Conservation (phyloP, 2,113 vertebrate species). For the Ictalurus punctatus region DNA sequence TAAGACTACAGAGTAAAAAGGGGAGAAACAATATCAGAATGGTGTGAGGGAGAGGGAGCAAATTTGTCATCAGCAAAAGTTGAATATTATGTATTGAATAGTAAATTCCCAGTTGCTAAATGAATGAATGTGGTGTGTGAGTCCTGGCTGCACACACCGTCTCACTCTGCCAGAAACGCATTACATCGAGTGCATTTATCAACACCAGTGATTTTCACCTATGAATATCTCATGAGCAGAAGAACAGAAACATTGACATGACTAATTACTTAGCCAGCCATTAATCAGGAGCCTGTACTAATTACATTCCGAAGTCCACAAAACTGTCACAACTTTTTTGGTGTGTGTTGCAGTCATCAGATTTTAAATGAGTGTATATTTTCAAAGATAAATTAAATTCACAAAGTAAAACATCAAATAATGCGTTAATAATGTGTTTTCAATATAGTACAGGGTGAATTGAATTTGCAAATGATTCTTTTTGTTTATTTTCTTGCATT, state of each 20-base stretch:
- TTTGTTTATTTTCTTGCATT: no score
- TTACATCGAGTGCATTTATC: neutral
- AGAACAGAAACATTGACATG: neutral
- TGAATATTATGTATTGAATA: neutral
- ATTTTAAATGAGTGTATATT: no score
- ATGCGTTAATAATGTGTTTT: no score
- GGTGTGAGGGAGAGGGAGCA: neutral
- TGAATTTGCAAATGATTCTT: no score
- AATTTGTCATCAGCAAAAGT: neutral
- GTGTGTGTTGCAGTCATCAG: no score
- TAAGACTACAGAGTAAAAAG: neutral
- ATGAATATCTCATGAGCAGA: neutral
- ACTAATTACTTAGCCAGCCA: neutral
- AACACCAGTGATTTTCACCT: neutral
- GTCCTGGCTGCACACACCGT: neutral
- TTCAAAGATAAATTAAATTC: no score
- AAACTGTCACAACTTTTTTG: no score
- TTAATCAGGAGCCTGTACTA: neutral
- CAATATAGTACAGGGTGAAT: no score
- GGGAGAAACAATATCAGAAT: neutral
- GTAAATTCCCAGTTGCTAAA: neutral
- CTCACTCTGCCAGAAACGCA: neutral
- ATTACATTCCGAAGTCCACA: conserved; percentile 8
- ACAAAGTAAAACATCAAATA: no score
- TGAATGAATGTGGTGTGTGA: neutral